Percentiles rank a stretch among this genome's conserved stretches.
Evolutionary conservation across 2,797 vertebrate genomes (phyloP).

Genomic region (Propithecus deckenii): DNA sequence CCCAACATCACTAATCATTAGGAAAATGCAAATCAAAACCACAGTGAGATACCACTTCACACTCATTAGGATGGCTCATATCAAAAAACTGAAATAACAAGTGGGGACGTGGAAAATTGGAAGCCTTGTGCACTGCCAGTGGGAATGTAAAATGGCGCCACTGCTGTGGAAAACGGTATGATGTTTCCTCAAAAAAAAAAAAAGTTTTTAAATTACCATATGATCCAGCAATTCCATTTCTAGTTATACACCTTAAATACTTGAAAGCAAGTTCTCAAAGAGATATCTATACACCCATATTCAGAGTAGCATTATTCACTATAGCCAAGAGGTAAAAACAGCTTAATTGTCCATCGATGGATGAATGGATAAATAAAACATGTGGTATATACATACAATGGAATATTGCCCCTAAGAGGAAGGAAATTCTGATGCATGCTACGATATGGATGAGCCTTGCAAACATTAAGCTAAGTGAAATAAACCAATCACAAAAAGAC

Average conservation of each 20-base stretch:
- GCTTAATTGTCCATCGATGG: not conserved
- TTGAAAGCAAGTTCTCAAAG: not conserved
- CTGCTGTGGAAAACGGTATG: not conserved
- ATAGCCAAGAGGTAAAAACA: not conserved
- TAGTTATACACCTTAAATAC: not conserved
- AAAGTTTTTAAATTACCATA: not conserved
- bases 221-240: not conserved
- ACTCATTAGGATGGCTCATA: not conserved
- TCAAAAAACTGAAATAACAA: not conserved
- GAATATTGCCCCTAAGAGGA: not conserved
- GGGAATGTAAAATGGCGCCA: not conserved
- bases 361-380: not conserved
- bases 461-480: not conserved
- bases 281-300: not conserved
- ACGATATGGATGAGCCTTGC: not conserved
- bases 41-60: not conserved
- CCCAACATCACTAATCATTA: not conserved
- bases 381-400: not conserved
- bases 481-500: not conserved
- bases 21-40: not conserved
- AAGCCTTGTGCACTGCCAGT: not conserved
- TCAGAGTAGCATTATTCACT: not conserved
- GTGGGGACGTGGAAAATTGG: not conserved
- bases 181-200: not conserved
- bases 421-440: not conserved